phyloP scores from a whole-genome alignment of 2,113 vertebrate genomes.

The Pongo abelii region DNA sequence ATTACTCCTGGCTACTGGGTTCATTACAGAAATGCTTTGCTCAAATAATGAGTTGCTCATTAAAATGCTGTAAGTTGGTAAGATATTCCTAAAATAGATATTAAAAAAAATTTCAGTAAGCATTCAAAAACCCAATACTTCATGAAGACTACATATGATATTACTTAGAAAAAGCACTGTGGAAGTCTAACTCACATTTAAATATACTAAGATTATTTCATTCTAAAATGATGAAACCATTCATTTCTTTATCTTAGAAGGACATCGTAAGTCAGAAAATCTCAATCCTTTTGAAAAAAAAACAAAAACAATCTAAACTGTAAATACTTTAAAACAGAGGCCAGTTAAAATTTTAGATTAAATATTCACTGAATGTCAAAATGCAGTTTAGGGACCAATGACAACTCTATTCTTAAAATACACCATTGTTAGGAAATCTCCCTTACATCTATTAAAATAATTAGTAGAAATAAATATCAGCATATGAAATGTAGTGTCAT shows the following conservation, averaged over 20 bases:
- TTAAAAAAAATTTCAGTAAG: neutral
- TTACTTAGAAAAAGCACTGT: neutral
- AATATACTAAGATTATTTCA: conserved; percentile 7
- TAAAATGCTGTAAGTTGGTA: neutral
- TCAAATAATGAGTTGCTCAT: neutral
- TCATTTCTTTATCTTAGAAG: conserved; percentile 3
- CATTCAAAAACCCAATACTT: neutral
- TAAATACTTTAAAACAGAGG: conserved; percentile 15
- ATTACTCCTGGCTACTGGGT: neutral
- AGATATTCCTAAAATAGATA: neutral
- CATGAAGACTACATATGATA: neutral
- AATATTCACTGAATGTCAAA: conserved; percentile 11
- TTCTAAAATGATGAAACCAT: neutral
- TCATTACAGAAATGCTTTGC: neutral
- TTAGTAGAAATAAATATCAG: conserved; percentile 16
- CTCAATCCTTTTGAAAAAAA: neutral
- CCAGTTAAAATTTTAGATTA: conserved; percentile 25
- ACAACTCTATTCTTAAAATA: neutral
- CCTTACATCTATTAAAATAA: neutral
- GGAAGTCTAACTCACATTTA: neutral
- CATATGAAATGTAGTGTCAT: neutral
- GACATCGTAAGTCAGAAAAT: neutral
- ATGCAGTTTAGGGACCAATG: neutral
- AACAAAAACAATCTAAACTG: neutral
- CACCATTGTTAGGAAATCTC: neutral